These are phyloP conservation scores for Helogale parvula DNA, from an alignment of 2,113 vertebrate genomes.

Conservation along the genomic window DNA sequence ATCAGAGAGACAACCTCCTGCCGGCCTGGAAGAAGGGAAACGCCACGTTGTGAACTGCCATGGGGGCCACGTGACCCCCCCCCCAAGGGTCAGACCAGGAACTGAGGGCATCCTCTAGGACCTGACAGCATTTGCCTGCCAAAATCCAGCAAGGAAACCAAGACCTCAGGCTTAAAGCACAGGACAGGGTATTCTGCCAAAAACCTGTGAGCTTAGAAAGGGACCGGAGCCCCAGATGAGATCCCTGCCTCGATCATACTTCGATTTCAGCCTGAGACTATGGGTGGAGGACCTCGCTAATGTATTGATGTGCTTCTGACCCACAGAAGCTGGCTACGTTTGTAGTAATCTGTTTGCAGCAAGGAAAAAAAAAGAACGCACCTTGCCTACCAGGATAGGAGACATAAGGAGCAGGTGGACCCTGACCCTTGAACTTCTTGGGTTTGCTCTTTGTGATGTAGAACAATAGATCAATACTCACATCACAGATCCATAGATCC, in stretches of 20 bases:
- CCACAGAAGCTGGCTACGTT: neutral
- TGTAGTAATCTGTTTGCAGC: neutral
- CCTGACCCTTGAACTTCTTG: neutral
- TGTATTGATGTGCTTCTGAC: neutral
- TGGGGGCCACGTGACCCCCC: rapidly evolving
- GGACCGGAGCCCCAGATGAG: neutral
- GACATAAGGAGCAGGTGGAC: neutral
- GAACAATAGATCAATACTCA: neutral
- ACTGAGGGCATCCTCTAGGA: neutral
- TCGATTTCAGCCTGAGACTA: neutral
- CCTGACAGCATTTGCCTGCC: neutral
- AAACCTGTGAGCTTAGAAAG: neutral
- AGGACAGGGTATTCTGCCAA: neutral
- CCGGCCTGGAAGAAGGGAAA: neutral
- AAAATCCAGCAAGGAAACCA: neutral
- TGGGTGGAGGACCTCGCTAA: neutral
- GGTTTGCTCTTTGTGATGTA: neutral
- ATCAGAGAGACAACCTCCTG: neutral
- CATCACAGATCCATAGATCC: neutral
- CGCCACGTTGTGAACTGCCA: rapidly evolving
- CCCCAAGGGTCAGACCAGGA: no score
- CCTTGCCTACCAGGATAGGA: neutral
- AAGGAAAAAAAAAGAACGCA: neutral
- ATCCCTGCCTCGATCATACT: neutral
- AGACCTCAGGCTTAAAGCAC: neutral